Percentiles rank a stretch among this genome's conserved stretches.
phyloP scores from a whole-genome alignment of 2,113 vertebrate genomes.

The Forbesichthys agassizii region DNA sequence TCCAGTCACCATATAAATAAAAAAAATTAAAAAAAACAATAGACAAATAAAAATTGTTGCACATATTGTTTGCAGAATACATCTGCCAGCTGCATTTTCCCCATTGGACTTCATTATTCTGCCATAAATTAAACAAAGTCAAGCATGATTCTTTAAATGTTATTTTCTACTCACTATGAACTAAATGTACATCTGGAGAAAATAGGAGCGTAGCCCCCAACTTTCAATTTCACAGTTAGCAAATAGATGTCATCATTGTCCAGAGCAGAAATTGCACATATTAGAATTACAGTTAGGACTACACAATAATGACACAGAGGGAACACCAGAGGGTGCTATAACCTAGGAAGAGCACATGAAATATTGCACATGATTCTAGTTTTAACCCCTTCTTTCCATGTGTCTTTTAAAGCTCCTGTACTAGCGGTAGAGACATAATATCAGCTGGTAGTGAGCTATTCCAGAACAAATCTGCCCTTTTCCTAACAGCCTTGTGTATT shows the following conservation, averaged over 20 bases:
- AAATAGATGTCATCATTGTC: conserved; percentile 68
- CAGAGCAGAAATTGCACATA: conserved; percentile 54
- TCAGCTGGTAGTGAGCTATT: conserved; percentile 34
- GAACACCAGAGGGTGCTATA: conserved; percentile 59
- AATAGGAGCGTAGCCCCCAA: conserved; percentile 36
- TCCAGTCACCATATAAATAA: conserved; percentile 6
- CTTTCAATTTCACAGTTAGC: conserved; percentile 78
- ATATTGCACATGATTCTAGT: conserved; percentile 67
- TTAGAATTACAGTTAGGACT: conserved; percentile 28
- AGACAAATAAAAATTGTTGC: conserved; percentile 41
- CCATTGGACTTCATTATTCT: conserved; percentile 41
- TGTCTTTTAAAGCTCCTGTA: conserved; percentile 13
- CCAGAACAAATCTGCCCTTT: conserved; percentile 30
- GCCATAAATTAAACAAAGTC: conserved; percentile 44
- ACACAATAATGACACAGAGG: conserved; percentile 47
- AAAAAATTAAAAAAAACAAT: conserved; percentile 1
- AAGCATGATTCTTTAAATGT: conserved; percentile 48
- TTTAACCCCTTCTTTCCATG: conserved; percentile 19
- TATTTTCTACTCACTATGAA: conserved; percentile 64
- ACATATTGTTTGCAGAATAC: conserved; percentile 40
- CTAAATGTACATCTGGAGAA: conserved; percentile 73
- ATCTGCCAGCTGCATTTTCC: conserved; percentile 48
- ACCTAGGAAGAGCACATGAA: conserved; percentile 46
- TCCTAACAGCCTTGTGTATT: conserved; percentile 7
- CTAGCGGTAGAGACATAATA: conserved; percentile 30